phyloP scores from a whole-genome alignment of 2,113 vertebrate species.

The Phoenicopterus ruber region DNA sequence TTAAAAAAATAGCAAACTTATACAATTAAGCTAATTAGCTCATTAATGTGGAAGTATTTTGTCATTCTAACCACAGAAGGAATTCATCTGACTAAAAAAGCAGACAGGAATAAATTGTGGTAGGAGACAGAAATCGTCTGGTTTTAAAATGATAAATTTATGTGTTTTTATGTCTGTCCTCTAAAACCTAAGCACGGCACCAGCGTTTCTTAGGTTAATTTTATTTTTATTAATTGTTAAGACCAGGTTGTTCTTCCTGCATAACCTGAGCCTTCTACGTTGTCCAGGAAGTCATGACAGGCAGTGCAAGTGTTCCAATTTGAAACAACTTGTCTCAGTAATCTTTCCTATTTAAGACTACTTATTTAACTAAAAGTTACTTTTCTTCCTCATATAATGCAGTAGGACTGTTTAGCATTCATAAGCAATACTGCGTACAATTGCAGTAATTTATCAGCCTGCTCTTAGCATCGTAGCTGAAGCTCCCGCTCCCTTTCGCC shows the following conservation, averaged over 20 bases:
- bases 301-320: not conserved
- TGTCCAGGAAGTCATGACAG: not conserved
- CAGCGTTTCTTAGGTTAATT: not conserved
- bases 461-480: not conserved
- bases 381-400: not conserved
- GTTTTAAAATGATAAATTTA: not conserved
- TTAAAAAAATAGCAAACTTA: not conserved
- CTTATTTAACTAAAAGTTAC: not conserved
- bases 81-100: not conserved
- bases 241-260: not conserved
- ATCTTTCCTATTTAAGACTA: not conserved
- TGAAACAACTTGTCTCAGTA: not conserved
- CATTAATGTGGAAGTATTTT: conserved; percentile 20
- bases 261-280: not conserved
- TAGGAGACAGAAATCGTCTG: not conserved
- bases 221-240: not conserved
- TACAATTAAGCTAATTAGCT: not conserved
- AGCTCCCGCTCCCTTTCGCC: not conserved
- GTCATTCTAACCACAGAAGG: conserved; percentile 17
- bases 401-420: not conserved
- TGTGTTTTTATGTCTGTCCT: not conserved
- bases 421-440: not conserved
- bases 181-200: not conserved
- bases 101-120: not conserved
- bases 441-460: not conserved